Conservation (phyloP, 2,888 invertebrate species). For the Pollenia angustigena region DNA sequence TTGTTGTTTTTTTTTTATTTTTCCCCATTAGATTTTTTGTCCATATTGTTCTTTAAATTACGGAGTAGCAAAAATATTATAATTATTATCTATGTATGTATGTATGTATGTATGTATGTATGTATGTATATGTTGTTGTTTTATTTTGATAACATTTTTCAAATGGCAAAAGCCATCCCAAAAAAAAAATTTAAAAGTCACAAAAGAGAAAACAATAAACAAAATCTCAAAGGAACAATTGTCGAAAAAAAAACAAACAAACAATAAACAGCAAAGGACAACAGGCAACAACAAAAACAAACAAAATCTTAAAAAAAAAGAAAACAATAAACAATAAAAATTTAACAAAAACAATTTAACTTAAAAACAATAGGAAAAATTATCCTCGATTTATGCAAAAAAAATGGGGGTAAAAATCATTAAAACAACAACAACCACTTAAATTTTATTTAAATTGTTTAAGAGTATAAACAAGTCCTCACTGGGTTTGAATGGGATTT, state of each 20-base stretch:
- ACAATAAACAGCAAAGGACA: slow-evolving; percentile 21
- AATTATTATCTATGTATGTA: slow-evolving; percentile 5
- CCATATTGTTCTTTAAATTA: background rate
- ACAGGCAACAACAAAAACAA: background rate
- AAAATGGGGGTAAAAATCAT: background rate
- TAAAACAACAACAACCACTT: too few relatives aligned
- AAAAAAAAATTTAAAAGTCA: slow-evolving; percentile 17
- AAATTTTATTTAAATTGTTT: background rate
- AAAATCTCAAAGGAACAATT: slow-evolving; percentile 71
- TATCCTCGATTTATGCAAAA: background rate
- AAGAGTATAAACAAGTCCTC: too few relatives aligned
- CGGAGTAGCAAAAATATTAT: slow-evolving; percentile 34
- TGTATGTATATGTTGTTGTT: slow-evolving; percentile 2
- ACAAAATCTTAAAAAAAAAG: slow-evolving; percentile 1
- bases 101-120: too few relatives aligned
- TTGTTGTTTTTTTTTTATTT: background rate
- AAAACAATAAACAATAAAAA: background rate
- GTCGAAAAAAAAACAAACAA: slow-evolving; percentile 35
- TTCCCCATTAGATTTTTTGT: slow-evolving; percentile 11
- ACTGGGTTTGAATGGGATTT: too few relatives aligned
- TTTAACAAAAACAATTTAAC: slow-evolving; percentile 30
- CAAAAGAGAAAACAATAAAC: slow-evolving; percentile 55
- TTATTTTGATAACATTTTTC: background rate
- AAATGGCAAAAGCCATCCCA: background rate
- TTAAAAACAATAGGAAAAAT: background rate